phyloP scores from a whole-genome alignment of 2,113 vertebrate species.

The Polypterus bichir region DNA sequence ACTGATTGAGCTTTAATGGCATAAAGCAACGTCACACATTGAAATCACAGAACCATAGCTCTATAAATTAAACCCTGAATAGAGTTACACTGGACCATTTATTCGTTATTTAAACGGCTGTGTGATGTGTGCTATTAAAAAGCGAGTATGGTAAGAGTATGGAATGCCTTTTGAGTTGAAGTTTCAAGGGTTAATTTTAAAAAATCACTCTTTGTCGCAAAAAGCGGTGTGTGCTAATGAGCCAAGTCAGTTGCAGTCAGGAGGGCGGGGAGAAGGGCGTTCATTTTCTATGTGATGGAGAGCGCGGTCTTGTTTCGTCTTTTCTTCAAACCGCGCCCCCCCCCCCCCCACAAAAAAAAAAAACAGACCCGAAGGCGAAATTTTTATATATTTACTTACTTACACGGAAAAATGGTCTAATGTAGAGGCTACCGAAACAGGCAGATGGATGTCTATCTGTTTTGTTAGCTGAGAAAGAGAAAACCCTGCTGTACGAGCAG shows the following conservation, averaged over 20 bases:
- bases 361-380: too few species aligned
- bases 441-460: neutral
- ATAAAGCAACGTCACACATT: constrained; percentile 20
- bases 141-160: too few species aligned
- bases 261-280: constrained; percentile 2
- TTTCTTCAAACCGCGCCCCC: too few species aligned
- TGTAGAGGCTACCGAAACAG: neutral
- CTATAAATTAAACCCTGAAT: too few species aligned
- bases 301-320: too few species aligned
- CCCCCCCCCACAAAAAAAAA: too few species aligned
- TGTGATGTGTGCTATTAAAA: too few species aligned
- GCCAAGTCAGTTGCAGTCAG: neutral
- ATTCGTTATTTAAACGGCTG: too few species aligned
- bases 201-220: constrained; percentile 4
- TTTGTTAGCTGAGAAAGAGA: neutral
- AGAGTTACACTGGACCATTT: too few species aligned
- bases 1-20: constrained; percentile 24
- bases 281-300: constrained; percentile 4
- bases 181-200: constrained; percentile 6
- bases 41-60: too few species aligned
- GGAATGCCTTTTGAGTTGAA: too few species aligned
- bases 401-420: neutral
- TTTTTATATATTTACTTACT: neutral
- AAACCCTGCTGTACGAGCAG: neutral
- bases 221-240: constrained; percentile 11